These are phyloP conservation scores for Corynorhinus townsendii DNA, from an alignment of 2,113 vertebrate genomes.

Conservation along the genomic window DNA sequence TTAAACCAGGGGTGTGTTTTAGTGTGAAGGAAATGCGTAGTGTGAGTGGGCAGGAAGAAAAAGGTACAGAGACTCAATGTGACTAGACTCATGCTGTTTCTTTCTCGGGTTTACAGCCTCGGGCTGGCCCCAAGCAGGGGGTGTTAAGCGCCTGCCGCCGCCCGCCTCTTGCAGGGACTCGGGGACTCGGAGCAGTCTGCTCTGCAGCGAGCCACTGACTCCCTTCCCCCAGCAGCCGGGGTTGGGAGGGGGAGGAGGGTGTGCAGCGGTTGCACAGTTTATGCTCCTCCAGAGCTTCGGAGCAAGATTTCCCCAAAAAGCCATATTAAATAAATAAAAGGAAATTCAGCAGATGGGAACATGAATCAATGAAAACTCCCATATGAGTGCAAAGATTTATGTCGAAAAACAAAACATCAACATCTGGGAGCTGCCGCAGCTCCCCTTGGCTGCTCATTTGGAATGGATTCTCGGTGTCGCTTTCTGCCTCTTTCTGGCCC, in stretches of 20 bases:
- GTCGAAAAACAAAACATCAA: conserved; percentile 73
- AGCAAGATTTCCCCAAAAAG: conserved; percentile 69
- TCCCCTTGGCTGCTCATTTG: conserved; percentile 65
- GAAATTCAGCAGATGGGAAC: conserved; percentile 76
- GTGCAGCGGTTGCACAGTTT: conserved; percentile 41
- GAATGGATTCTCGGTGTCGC: conserved; percentile 60
- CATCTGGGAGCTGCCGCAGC: conserved; percentile 69
- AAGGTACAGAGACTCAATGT: neutral
- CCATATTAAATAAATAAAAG: conserved; percentile 75
- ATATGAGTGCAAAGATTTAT: conserved; percentile 73
- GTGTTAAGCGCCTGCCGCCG: neutral
- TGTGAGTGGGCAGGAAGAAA: neutral
- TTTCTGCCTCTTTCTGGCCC: conserved; percentile 57
- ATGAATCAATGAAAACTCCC: conserved; percentile 77
- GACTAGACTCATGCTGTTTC: neutral
- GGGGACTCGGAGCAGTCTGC: neutral
- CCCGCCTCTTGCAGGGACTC: too few relatives aligned
- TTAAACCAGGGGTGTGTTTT: neutral
- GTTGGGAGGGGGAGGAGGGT: neutral
- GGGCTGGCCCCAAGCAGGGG: neutral
- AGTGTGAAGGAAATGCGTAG: neutral
- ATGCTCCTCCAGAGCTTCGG: conserved; percentile 52
- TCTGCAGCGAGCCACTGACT: neutral
- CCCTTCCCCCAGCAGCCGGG: neutral
- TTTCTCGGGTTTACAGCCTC: neutral